Percentiles rank a stretch among this genome's conserved stretches.
These are phyloP conservation scores for Eumeta japonica DNA, from an alignment of 1,140 invertebrate species.

Conservation along the genomic window DNA sequence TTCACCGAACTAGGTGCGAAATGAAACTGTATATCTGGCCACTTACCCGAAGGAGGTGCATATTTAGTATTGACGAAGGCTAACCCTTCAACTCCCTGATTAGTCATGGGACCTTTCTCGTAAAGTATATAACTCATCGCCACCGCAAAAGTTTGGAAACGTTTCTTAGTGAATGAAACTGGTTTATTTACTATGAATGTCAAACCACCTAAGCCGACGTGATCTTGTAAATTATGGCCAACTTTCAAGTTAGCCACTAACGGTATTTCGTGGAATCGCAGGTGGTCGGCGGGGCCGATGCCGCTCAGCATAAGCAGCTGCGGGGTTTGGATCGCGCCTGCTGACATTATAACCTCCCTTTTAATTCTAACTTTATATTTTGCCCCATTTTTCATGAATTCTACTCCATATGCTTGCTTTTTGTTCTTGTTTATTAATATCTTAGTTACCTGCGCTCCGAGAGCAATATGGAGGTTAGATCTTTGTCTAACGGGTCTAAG, in stretches of 20 bases:
- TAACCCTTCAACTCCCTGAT: conserved; percentile 77
- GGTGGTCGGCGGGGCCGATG: conserved; percentile 77
- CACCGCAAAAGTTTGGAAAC: conserved; percentile 75
- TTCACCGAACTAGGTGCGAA: conserved; percentile 80
- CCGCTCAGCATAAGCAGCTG: conserved; percentile 89
- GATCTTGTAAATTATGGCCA: conserved; percentile 82
- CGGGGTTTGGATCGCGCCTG: conserved; percentile 78
- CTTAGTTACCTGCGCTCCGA: conserved; percentile 74
- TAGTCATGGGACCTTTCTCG: conserved; percentile 77
- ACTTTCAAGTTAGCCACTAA: conserved; percentile 74
- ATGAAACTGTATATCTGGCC: conserved; percentile 86
- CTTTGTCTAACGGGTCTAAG: conserved; percentile 76
- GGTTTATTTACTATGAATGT: conserved; percentile 80
- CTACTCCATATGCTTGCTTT: conserved; percentile 71
- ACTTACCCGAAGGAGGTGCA: conserved; percentile 68
- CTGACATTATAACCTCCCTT: conserved; percentile 77
- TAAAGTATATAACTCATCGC: conserved; percentile 79
- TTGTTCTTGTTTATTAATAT: conserved; percentile 69
- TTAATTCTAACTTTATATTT: conserved; percentile 66
- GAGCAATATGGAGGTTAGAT: conserved; percentile 78
- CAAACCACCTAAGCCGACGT: conserved; percentile 78
- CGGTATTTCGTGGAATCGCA: conserved; percentile 73
- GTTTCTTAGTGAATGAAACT: conserved; percentile 72
- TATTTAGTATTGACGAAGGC: conserved; percentile 85
- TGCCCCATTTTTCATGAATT: conserved; percentile 68